A percentile compares a stretch with the other conserved stretches of the same genome.
phyloP scores from a whole-genome alignment of 37 sponge, comb jelly and placozoan genomes.

The Agelas oroides region DNA sequence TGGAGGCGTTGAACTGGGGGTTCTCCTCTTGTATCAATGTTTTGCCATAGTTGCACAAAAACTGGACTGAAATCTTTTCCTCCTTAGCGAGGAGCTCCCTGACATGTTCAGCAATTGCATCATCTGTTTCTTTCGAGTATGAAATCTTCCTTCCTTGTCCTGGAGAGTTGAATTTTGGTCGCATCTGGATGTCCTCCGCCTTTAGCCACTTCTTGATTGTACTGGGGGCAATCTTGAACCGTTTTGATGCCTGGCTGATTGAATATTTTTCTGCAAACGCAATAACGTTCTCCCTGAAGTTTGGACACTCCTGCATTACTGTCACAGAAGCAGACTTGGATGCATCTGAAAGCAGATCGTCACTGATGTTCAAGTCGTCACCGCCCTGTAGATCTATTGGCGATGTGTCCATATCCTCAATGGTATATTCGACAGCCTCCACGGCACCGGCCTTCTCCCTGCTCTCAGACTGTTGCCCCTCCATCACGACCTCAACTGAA shows the following conservation, averaged over 20 bases:
- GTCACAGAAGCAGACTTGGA: constrained; percentile 12
- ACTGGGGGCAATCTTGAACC: constrained; percentile 54
- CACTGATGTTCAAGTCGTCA: no score
- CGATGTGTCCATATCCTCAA: constrained; percentile 2
- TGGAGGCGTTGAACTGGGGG: constrained; percentile 77
- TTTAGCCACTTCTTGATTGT: constrained; percentile 67
- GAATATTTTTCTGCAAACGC: constrained; percentile 63
- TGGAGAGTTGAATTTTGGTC: constrained; percentile 71
- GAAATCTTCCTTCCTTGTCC: constrained; percentile 82
- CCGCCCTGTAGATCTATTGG: no score
- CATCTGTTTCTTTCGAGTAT: constrained; percentile 69
- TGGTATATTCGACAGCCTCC: constrained; percentile 29
- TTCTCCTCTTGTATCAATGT: constrained; percentile 66
- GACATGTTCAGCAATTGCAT: constrained; percentile 57
- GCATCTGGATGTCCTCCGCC: neutral
- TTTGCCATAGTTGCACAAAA: constrained; percentile 73
- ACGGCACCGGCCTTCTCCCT: neutral
- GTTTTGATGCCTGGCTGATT: constrained; percentile 35
- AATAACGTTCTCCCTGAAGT: constrained; percentile 18
- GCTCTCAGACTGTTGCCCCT: neutral
- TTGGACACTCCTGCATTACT: neutral
- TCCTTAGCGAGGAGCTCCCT: constrained; percentile 47
- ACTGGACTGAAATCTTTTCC: constrained; percentile 61
- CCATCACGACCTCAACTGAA: neutral
- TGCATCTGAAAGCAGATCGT: no score